Evolutionary conservation across 1,140 invertebrate genomes (phyloP), one percentile per base, ranked within the genome.

Genomic region (Psix sp.): DNA sequence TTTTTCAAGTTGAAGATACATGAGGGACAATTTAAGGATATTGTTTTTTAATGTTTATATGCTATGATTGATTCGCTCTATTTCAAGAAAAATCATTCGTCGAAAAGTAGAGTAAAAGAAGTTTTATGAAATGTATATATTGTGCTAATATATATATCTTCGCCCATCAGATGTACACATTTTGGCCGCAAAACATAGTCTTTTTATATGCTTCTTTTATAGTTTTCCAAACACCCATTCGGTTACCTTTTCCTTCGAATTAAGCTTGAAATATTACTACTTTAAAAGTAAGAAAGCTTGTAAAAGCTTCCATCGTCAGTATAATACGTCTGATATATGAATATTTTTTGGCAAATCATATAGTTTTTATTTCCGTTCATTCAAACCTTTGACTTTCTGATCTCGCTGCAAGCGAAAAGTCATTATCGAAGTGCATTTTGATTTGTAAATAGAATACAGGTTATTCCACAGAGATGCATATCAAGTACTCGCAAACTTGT

Each of bases 161-260:
- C 14, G 7, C 40, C 45, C 36, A 20, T 18, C 31, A 17, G 31
- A 60, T 33, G 9, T 17, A 31, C 18, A 42, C 38, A 42, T 36
- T 15, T 40, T 5, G 21, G 6, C 13, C 36, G 31, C 20, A 26
- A 49, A 33, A 29, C 11, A 16, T 7, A 9, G 10, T 29, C 13
- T 26, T 51, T 62, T 51, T 40, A 62, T 42, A 49, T 40, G 29
- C 36, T 13, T 21, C 20, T 15, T 29, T 62, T 51, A 62, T 51
- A 62, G 46, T 62, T 62, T 62, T 43, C 38, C 36, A 62, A 62
- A 51, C 38, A 51, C 4, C 59, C 46, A 51, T 51, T 51, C 38
- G 20, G 38, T 29, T 63, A 42, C 31, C 18, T 20, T 43, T 43
- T 51, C 13, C 17, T 6, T 15, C 17, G 46, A 18, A 63, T 51